Percentiles rank a stretch among this genome's conserved stretches.
phyloP scores from a whole-genome alignment of 2,113 vertebrate genomes.

The Scortum barcoo region DNA sequence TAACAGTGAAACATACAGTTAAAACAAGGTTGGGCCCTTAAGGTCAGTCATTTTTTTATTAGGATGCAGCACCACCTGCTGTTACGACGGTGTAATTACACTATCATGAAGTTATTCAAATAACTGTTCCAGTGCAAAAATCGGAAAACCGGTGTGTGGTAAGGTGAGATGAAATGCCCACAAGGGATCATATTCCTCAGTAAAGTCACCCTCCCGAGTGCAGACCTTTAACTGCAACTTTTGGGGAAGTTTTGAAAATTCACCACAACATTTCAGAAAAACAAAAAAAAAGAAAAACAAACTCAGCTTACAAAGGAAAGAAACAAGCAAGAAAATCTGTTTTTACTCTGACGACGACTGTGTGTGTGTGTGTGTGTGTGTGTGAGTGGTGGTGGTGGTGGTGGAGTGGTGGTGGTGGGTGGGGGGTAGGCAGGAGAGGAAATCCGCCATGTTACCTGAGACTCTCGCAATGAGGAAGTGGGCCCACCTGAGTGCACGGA shows the following conservation, averaged over 20 bases:
- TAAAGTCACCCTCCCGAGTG: not conserved
- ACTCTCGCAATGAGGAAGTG: conserved; percentile 75
- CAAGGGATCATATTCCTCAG: not conserved
- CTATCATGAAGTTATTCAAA: fast-evolving
- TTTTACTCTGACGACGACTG: not conserved
- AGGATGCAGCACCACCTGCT: conserved; percentile 41
- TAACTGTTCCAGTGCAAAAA: not conserved
- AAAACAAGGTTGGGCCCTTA: not conserved
- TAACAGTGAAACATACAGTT: not conserved
- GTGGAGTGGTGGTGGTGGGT: too few species aligned
- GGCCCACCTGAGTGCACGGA: conserved; percentile 46
- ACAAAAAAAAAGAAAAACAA: too few species aligned
- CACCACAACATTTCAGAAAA: not conserved
- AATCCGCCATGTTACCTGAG: conserved; percentile 8
- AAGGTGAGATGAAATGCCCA: not conserved
- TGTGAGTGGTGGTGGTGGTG: too few species aligned
- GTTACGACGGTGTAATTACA: not conserved
- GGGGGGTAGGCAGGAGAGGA: too few species aligned
- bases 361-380: too few species aligned
- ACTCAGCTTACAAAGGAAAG: not conserved
- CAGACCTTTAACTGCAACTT: too few species aligned
- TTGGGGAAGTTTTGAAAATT: not conserved
- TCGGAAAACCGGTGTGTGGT: not conserved
- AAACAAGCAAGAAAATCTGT: not conserved
- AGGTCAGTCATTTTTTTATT: not conserved